Conservation (phyloP, 2,888 invertebrate genomes). For the Synanthedon tipuliformis region DNA sequence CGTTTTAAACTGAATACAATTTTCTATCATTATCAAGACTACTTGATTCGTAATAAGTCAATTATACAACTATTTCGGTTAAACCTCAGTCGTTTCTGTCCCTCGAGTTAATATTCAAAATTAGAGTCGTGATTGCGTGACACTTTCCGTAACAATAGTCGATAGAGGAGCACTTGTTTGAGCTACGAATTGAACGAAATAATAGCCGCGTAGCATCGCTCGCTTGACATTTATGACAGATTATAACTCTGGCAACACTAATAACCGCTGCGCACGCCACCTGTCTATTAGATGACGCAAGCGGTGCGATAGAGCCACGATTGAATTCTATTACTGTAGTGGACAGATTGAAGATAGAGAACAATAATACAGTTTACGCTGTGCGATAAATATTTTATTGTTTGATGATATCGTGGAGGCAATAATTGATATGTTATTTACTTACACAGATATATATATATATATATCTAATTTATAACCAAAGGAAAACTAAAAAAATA, state of each 20-base stretch:
- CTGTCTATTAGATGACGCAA: constrained; percentile 57
- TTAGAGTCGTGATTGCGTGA: constrained; percentile 45
- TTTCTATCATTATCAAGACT: constrained; percentile 19
- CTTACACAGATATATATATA: too few relatives aligned
- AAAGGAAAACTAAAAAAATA: too few relatives aligned
- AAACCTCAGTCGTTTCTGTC: constrained; percentile 14
- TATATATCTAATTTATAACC: too few relatives aligned
- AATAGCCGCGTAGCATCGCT: constrained; percentile 42
- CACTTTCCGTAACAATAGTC: constrained; percentile 40
- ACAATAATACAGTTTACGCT: background rate
- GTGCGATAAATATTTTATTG: background rate
- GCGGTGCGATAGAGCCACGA: constrained; percentile 37
- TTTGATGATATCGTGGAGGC: background rate
- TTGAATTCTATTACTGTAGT: constrained; percentile 48
- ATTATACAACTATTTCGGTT: constrained; percentile 25
- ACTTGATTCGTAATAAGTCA: constrained; percentile 22
- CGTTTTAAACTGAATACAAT: constrained; percentile 12
- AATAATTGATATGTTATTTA: too few relatives aligned
- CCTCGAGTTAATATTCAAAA: constrained; percentile 22
- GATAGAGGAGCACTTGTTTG: constrained; percentile 47
- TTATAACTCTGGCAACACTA: constrained; percentile 53
- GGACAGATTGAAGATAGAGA: constrained; percentile 25
- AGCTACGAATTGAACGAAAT: constrained; percentile 46
- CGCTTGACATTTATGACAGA: constrained; percentile 64
- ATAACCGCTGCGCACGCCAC: constrained; percentile 57